Percentiles rank a stretch among this genome's conserved stretches.
Evolutionary conservation across 53 echinoderm and acorn worm genomes (phyloP).

Genomic region (Temnopleurus reevesii): DNA sequence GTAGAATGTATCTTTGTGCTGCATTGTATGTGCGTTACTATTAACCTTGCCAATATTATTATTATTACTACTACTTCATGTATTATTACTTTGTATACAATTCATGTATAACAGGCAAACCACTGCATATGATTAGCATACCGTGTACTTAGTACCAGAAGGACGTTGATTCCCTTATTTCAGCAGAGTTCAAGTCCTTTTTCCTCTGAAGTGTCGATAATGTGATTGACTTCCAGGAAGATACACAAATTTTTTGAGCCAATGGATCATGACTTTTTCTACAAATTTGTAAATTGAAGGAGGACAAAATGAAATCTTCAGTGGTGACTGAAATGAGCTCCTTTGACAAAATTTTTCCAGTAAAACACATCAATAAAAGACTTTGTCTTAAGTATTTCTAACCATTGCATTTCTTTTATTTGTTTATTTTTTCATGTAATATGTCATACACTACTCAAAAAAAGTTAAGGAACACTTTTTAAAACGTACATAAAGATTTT

Average conservation of each 20-base stretch:
- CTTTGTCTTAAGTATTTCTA: conserved; percentile 42
- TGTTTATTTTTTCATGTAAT: neutral
- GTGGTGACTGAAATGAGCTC: conserved; percentile 3
- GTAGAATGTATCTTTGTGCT: conserved; percentile 52
- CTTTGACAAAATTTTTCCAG: conserved; percentile 12
- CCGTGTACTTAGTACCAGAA: neutral
- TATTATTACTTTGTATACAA: conserved; percentile 33
- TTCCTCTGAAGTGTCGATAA: neutral
- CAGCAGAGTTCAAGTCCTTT: neutral
- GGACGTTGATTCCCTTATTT: neutral
- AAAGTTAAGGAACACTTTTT: no score
- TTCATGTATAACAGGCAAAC: conserved; percentile 36
- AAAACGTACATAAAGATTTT: no score
- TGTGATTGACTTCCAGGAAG: conserved; percentile 43
- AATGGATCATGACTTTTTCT: conserved; percentile 21
- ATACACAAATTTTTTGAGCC: conserved; percentile 1
- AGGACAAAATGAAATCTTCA: neutral
- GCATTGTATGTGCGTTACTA: conserved; percentile 44
- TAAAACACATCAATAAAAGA: conserved; percentile 44
- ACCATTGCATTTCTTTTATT: neutral
- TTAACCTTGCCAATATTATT: conserved; percentile 52
- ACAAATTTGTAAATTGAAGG: conserved; percentile 20
- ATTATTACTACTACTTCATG: neutral
- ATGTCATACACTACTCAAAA: no score
- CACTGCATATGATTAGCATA: neutral